Conservation (phyloP, 2,797 vertebrate species). For the Hoplostethus mediterraneus region DNA sequence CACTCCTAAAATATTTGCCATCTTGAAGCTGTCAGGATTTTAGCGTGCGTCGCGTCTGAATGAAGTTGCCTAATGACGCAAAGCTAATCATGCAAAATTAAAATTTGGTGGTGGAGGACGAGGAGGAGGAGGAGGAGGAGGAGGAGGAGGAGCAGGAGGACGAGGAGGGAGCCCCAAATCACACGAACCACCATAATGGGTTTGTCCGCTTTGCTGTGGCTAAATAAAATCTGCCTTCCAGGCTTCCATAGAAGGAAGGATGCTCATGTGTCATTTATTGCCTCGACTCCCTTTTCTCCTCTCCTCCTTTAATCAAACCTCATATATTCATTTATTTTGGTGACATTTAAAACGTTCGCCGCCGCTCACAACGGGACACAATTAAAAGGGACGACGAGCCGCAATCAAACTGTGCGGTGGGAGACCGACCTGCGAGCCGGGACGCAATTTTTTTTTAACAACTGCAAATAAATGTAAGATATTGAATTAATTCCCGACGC, state of each 20-base stretch:
- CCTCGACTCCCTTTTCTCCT: constrained; percentile 77
- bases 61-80: constrained; percentile 98
- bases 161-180: constrained; percentile 86
- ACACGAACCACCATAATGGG: constrained; percentile 95
- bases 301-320: constrained; percentile 89
- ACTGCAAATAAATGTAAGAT: constrained; percentile 94
- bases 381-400: constrained; percentile 89
- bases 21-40: constrained; percentile 91
- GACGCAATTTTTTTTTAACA: constrained; percentile 58
- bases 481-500: constrained; percentile 92
- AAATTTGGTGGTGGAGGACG: constrained; percentile 88
- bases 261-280: constrained; percentile 90
- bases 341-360: constrained; percentile 91
- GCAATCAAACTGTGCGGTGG: constrained; percentile 91
- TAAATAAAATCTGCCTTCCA: constrained; percentile 95
- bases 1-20: constrained; percentile 91
- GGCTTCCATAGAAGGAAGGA: constrained; percentile 90
- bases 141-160: constrained; percentile 43
- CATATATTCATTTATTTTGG: constrained; percentile 94
- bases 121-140: constrained; percentile 3
- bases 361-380: constrained; percentile 89
- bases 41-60: constrained; percentile 89
- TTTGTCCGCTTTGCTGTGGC: constrained; percentile 90
- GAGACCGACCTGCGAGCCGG: constrained; percentile 76
- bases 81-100: constrained; percentile 99